phyloP scores from a whole-genome alignment of 2,113 vertebrate genomes.

The Sphyrna mokarran region DNA sequence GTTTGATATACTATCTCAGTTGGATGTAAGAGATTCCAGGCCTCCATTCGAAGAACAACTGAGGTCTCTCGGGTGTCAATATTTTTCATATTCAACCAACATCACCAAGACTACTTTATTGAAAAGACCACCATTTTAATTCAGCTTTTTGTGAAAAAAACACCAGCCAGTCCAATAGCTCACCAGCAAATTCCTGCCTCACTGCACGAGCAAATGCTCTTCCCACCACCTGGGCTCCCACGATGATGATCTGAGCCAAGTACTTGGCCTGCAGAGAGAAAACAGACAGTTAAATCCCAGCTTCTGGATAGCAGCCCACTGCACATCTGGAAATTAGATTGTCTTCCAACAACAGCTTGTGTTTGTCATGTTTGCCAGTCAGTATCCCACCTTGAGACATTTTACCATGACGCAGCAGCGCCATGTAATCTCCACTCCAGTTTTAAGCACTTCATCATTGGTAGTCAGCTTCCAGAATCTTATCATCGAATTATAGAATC shows the following conservation, averaged over 20 bases:
- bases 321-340: background rate
- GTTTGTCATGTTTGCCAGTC: background rate
- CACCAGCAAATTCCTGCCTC: slow-evolving; percentile 87
- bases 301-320: background rate
- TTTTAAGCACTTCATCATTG: too few species aligned
- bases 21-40: background rate
- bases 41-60: background rate
- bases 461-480: too few species aligned
- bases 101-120: background rate
- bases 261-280: slow-evolving; percentile 73
- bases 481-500: too few species aligned
- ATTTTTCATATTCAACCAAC: background rate
- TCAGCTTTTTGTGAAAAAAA: background rate
- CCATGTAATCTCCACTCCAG: too few species aligned
- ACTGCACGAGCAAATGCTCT: slow-evolving; percentile 87
- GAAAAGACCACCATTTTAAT: background rate
- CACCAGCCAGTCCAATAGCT: background rate
- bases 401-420: background rate
- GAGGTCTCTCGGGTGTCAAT: background rate
- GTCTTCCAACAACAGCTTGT: background rate
- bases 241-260: slow-evolving; percentile 87
- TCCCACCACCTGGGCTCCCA: slow-evolving; percentile 90
- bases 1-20: background rate
- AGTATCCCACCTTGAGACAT: background rate
- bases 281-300: background rate